Evolutionary conservation across 2,113 vertebrate genomes (phyloP), one percentile per base, ranked within the genome.

Genomic region (Lamprologus lemairii): DNA sequence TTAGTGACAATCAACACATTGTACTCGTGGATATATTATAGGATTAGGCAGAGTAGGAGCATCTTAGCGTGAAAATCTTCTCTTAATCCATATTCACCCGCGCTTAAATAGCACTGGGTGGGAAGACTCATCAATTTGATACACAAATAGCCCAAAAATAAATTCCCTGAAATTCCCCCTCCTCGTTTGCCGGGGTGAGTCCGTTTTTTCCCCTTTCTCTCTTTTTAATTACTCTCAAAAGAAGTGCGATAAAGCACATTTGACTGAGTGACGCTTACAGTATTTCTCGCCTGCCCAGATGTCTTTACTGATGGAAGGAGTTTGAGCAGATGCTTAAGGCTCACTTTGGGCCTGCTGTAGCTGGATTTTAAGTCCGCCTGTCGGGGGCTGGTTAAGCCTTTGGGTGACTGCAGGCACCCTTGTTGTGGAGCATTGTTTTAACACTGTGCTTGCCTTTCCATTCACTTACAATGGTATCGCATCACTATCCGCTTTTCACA

Each of bases 1-100:
- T 96, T 96, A 95, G 92, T 96, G 95, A 94, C 95, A 96, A 93
- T 96, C 95, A 95, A 87, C 91, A 94, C 94, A 95, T 95, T 95
- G 92, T 95, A 86, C 90, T 88, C 71, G 2, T 51, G 90, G 87
- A 93, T 88, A 94, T 90, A 94, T 95, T 91, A 94, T 82, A 40
- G 95, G 96, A 96, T 97, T 96, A 95, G 88, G 85, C 86, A 83
- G 90, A 92, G 92, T 81, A 63, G 89, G 88, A 94, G 93, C 91
- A 91, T 96, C 7, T 95, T 92, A 94, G 91, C 87, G 92, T 94
- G 95, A 55, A 96, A 96, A 95, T 94, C 93, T 94, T 63, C 87
- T 82, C 91, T 91, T 95, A 96, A 96, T 96, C 95, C 96, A 95
- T 65, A 93, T 93, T 94, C 92, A 94, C 91, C 78, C 23, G 71